phyloP scores from a whole-genome alignment of 92 coral and sea anemone species.

The Epizoanthus stellaris region DNA sequence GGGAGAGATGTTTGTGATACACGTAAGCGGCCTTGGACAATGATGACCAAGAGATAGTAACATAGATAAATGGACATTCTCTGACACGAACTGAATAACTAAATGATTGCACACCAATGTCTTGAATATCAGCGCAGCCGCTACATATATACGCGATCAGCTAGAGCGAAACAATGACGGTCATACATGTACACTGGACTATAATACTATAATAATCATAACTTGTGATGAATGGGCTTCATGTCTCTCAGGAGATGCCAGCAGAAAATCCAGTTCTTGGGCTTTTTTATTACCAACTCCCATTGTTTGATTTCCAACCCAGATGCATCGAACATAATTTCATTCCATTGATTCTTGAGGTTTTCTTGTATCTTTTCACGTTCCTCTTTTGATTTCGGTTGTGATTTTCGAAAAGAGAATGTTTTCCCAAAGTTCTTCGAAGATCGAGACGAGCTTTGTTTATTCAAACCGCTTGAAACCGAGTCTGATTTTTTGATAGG shows the following conservation, averaged over 20 bases:
- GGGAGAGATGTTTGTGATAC: no score
- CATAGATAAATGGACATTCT: no score
- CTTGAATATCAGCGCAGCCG: no score
- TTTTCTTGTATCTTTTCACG: constrained; percentile 42
- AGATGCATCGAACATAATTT: constrained; percentile 70
- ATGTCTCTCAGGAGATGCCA: constrained; percentile 93
- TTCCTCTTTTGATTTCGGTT: constrained; percentile 38
- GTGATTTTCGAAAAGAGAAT: constrained; percentile 14
- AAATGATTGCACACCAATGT: no score
- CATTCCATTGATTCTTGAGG: constrained; percentile 56
- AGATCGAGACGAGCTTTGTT: constrained; percentile 14
- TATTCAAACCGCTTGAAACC: constrained; percentile 32
- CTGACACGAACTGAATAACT: no score
- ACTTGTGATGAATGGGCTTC: constrained; percentile 59
- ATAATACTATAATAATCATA: neutral
- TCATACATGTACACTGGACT: no score
- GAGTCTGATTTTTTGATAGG: constrained; percentile 44
- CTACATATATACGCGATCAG: no score
- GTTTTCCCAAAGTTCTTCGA: neutral
- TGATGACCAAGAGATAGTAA: no score
- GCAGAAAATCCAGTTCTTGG: constrained; percentile 94
- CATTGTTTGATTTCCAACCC: constrained; percentile 87
- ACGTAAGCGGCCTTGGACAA: no score
- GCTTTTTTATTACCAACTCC: constrained; percentile 83
- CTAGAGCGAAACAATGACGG: no score